These are phyloP conservation scores for Tenthredo mesomela DNA, from an alignment of 2,888 invertebrate species.

Conservation along the genomic window DNA sequence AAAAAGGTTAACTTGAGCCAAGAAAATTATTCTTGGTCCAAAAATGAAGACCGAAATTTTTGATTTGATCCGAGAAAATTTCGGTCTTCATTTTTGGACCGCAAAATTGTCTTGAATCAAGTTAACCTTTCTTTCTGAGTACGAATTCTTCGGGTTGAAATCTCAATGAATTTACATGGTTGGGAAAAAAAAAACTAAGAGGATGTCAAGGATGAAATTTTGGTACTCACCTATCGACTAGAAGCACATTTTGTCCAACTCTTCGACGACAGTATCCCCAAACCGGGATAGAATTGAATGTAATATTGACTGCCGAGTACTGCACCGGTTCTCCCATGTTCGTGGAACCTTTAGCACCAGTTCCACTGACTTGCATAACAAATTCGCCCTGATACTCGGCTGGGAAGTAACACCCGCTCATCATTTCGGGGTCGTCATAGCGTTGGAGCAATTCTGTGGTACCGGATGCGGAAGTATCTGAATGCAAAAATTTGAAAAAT, in stretches of 20 bases:
- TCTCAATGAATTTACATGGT: background rate
- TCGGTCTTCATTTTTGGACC: too few relatives aligned
- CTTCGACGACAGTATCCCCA: slow-evolving; percentile 84
- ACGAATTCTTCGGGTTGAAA: too few relatives aligned
- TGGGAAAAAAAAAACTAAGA: background rate
- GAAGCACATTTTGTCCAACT: slow-evolving; percentile 82
- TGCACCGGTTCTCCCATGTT: slow-evolving; percentile 79
- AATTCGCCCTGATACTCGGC: slow-evolving; percentile 84
- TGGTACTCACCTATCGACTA: slow-evolving; percentile 80
- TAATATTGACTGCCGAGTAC: slow-evolving; percentile 82
- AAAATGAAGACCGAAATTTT: too few relatives aligned
- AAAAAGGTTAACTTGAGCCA: too few relatives aligned
- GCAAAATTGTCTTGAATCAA: too few relatives aligned
- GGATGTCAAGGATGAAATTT: background rate
- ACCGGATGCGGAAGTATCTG: slow-evolving; percentile 59
- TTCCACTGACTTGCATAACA: slow-evolving; percentile 80
- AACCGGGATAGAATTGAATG: slow-evolving; percentile 83
- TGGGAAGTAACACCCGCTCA: slow-evolving; percentile 82
- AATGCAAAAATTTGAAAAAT: background rate
- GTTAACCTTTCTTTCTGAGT: too few relatives aligned
- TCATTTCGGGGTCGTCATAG: slow-evolving; percentile 65
- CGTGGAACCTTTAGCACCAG: slow-evolving; percentile 70
- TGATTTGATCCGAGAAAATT: too few relatives aligned
- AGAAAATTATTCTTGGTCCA: too few relatives aligned
- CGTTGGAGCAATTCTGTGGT: slow-evolving; percentile 65